These are phyloP conservation scores for Gymnobelideus leadbeateri DNA, from an alignment of 2,113 vertebrate species.

Conservation along the genomic window DNA sequence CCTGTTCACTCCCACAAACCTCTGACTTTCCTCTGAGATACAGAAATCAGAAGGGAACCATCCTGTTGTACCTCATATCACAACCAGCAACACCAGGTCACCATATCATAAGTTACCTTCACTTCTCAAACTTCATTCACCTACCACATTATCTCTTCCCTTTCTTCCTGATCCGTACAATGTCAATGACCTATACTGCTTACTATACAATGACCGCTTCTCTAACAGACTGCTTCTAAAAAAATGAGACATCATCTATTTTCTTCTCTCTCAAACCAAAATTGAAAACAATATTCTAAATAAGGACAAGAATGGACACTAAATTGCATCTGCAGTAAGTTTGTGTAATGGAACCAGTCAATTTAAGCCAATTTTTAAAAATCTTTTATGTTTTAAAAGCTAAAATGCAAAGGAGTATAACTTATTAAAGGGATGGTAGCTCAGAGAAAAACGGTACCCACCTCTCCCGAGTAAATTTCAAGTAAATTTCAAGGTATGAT, in stretches of 20 bases:
- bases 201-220: no score
- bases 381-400: not conserved
- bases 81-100: not conserved
- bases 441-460: not conserved
- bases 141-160: not conserved
- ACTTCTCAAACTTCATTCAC: not conserved
- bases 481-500: not conserved
- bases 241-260: not conserved
- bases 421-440: not conserved
- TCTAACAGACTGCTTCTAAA: not conserved
- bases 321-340: not conserved
- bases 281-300: not conserved
- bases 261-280: not conserved
- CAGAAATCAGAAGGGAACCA: not conserved
- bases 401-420: not conserved
- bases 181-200: not conserved
- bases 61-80: not conserved
- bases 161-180: not conserved
- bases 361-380: constrained; percentile 29
- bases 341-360: not conserved
- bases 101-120: not conserved
- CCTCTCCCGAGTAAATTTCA: not conserved
- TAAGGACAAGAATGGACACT: not conserved
- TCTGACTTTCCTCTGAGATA: constrained; percentile 7
- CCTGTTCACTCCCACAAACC: constrained; percentile 2